Evolutionary conservation across 2,888 invertebrate species (phyloP).

Genomic region (Plagiodera versicolora): DNA sequence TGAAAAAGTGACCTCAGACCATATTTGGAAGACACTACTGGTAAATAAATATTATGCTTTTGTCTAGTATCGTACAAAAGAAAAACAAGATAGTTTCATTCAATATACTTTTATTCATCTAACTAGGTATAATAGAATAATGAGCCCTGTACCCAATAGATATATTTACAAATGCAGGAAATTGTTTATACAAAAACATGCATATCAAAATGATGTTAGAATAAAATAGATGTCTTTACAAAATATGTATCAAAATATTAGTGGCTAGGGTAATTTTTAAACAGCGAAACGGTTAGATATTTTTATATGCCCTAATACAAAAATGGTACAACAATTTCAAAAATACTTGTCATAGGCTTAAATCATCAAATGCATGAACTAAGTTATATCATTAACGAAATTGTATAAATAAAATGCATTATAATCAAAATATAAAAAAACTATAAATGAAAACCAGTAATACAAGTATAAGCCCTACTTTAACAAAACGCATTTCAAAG

Average conservation of each 20-base stretch:
- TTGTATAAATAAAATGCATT: slow-evolving; percentile 30
- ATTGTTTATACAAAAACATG: slow-evolving; percentile 45
- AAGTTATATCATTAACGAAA: slow-evolving; percentile 18
- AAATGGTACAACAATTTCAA: slow-evolving; percentile 17
- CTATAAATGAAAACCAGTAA: slow-evolving; percentile 2
- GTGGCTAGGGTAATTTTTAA: slow-evolving; percentile 27
- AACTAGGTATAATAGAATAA: slow-evolving; percentile 38
- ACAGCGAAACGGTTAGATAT: slow-evolving; percentile 29
- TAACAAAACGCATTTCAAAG: slow-evolving; percentile 9
- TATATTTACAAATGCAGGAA: slow-evolving; percentile 45
- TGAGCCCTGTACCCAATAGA: slow-evolving; percentile 46
- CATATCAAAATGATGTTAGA: slow-evolving; percentile 42
- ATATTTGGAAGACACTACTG: too few relatives aligned
- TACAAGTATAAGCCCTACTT: slow-evolving; percentile 10
- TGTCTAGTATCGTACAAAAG: too few relatives aligned
- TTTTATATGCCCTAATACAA: slow-evolving; percentile 12
- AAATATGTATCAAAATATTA: slow-evolving; percentile 47
- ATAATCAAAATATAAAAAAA: slow-evolving; percentile 27
- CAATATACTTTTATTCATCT: slow-evolving; percentile 42
- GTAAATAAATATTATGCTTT: too few relatives aligned
- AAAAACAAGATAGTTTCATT: too few relatives aligned
- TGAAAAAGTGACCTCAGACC: too few relatives aligned
- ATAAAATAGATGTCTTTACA: slow-evolving; percentile 46
- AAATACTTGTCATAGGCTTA: slow-evolving; percentile 27
- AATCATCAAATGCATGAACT: slow-evolving; percentile 19